Base-by-base conservation (phyloP, 2,113 vertebrate species). In the Melanostigma gelatinosum region DNA sequence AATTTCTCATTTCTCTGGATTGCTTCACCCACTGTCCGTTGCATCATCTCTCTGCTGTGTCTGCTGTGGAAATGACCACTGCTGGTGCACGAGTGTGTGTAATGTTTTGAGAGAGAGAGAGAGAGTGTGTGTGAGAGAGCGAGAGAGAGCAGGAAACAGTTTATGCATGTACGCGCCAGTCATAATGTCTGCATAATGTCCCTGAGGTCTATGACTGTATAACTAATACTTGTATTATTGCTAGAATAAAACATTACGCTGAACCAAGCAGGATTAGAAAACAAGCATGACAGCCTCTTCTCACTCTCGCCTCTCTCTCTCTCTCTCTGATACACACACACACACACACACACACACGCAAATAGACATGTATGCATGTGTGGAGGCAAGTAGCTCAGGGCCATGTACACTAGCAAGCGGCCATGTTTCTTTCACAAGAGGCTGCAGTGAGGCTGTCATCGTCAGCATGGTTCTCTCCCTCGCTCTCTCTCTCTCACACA, bases 391-490 rank as follows among this genome's bases (percentile, higher is more conserved):
- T 85, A 89, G 90, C 91, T 88, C 79, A 60, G 72, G 88, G 91
- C 91, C 77, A 85, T 88, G 92, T 85, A 86, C 92, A 92, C 86
- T 84, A 87, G 89, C 85, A 85, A 87, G 91, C 93, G 72, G 92
- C 92, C 91, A 92, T 93, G 88, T 93, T 92, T 92, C 89, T 85
- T 85, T 85, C 84, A 90, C 83, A 88, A 88, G 88, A 87, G 86
- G 82, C 80, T 84, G 86, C 88, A 82, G 72, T 61, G 65, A 86
- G 73, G 76, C 75, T 90, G 89, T 91, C 88, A 84, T 85, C 80
- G 1, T 86, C 85, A 89, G 88, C 83, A 80, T 77, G 85, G 79
- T 72, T 77, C 55, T 76, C 77, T 81, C 58, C 42, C 71, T 52
- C 9, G 3, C 79, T 44, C 61, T 66, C 58, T 12, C 61, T 66